Base-by-base conservation (phyloP, 2,797 vertebrate genomes). In the Cuniculus paca region DNA sequence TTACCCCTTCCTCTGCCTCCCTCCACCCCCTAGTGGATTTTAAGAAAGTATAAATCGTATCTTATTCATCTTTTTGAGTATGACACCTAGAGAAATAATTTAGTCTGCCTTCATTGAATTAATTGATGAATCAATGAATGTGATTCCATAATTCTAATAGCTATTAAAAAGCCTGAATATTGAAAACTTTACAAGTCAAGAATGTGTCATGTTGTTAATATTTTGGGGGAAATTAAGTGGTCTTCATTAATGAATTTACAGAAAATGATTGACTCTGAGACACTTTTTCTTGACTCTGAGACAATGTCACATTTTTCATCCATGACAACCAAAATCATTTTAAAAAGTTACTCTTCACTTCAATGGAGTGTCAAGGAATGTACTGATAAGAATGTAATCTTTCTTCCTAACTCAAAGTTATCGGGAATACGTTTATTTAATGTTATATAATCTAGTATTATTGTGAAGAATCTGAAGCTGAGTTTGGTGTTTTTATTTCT, bases 401-500 rank as follows among this genome's bases (percentile, higher is more conserved):
- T 86, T 91, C 65, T 80, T 89, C 36, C 77, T 54, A 45, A 81
- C 14, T 54, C 42, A 19, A 77, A 74, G 42, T 70, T 87, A 74
- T 50, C 36, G 19, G 6, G 78, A 95, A 58, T 50, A 9, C 24
- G 1, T 2, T 26, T 81, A 24, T 58, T 42, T 61, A 11, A 50
- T 92, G 81, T 28, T 34, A 70, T 24, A 22, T 16, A 24, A 81
- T 68, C 81, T 70, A 65, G 58, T 48, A 42, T 84, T 45, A 34
- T 61, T n/a, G 19, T 31, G 36, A 92, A 12, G 17, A 24, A 5
- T 95, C 89, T 45, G 54, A 24, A 34, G 26, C 45, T 42, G 11
- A 39, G 24, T 70, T 39, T 70, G 36, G 6, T 68, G 36, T 94
- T 96, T 92, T 75, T 10, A 91, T 96, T 65, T 96, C 68, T 78